A percentile compares a stretch with the other conserved stretches of the same genome.
These are phyloP conservation scores for Lateolabrax maculatus DNA, from an alignment of 2,797 vertebrate species.

Conservation along the genomic window DNA sequence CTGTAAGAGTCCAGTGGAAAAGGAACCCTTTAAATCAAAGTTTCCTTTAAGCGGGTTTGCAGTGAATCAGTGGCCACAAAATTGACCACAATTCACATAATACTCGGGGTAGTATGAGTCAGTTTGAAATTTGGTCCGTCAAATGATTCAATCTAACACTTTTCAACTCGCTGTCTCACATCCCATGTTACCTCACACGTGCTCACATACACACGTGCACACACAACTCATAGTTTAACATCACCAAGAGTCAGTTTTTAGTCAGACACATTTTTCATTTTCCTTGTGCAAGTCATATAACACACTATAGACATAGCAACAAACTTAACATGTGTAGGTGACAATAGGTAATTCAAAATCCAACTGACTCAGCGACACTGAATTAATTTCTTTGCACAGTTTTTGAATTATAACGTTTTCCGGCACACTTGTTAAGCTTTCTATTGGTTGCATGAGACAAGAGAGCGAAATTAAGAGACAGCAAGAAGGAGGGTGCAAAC, in stretches of 20 bases:
- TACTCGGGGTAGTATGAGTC: conserved; percentile 59
- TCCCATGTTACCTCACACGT: conserved; percentile 36
- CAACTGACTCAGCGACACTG: conserved; percentile 10
- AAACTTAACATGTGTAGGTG: conserved; percentile 11
- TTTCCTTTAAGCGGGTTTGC: conserved; percentile 39
- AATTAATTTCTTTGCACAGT: conserved; percentile 32
- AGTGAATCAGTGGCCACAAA: conserved; percentile 47
- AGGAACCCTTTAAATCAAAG: conserved; percentile 53
- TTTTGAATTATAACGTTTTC: conserved; percentile 55
- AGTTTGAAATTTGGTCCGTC: conserved; percentile 43
- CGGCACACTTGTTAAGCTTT: conserved; percentile 60
- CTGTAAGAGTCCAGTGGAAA: conserved; percentile 8
- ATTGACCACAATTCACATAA: conserved; percentile 62
- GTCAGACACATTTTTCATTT: conserved; percentile 56
- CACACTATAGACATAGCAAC: conserved; percentile 2
- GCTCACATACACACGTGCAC: conserved; percentile 14
- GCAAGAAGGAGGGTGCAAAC: conserved; percentile 63
- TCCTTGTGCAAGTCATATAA: conserved; percentile 30
- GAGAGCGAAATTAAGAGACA: conserved; percentile 69
- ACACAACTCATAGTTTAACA: conserved; percentile 20
- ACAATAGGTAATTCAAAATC: conserved; percentile 27
- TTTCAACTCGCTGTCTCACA: conserved; percentile 47
- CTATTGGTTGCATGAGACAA: conserved; percentile 60
- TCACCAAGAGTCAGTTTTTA: conserved; percentile 49
- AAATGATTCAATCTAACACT: conserved; percentile 53